These are phyloP conservation scores for Natator depressus DNA, from an alignment of 2,113 vertebrate species.

Conservation along the genomic window DNA sequence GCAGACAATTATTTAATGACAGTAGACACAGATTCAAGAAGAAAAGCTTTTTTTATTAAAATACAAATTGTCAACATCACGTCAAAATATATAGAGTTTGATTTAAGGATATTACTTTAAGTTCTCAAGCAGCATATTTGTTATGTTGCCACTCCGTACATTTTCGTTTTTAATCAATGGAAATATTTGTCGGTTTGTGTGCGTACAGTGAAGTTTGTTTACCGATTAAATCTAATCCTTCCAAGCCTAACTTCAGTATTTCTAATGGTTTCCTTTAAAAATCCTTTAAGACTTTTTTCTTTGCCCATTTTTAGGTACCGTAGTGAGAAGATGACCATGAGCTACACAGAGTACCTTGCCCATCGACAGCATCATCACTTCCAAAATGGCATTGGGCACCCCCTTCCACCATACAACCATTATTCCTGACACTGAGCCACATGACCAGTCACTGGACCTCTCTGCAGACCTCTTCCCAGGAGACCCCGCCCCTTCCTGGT, in stretches of 20 bases:
- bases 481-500: conserved; percentile 98
- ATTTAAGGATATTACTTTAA: background rate
- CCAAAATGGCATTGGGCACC: conserved; percentile 99
- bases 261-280: background rate
- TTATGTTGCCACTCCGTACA: background rate
- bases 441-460: conserved; percentile 99
- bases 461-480: conserved; percentile 99
- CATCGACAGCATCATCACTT: conserved; percentile 99
- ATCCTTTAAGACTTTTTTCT: background rate
- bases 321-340: conserved; percentile 99
- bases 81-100: background rate
- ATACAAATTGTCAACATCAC: background rate
- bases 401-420: conserved; percentile 99
- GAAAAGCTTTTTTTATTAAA: background rate
- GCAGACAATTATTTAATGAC: too few species aligned
- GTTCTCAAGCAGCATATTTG: background rate
- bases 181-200: background rate
- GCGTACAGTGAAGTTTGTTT: background rate
- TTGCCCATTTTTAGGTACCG: conserved; percentile 88
- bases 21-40: background rate
- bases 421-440: conserved; percentile 99
- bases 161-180: background rate
- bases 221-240: background rate
- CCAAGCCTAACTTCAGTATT: background rate
- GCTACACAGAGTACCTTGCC: conserved; percentile 98